These are phyloP conservation scores for Sinocyclocheilus maitianheensis DNA, from an alignment of 2,113 vertebrate species.

Conservation along the genomic window DNA sequence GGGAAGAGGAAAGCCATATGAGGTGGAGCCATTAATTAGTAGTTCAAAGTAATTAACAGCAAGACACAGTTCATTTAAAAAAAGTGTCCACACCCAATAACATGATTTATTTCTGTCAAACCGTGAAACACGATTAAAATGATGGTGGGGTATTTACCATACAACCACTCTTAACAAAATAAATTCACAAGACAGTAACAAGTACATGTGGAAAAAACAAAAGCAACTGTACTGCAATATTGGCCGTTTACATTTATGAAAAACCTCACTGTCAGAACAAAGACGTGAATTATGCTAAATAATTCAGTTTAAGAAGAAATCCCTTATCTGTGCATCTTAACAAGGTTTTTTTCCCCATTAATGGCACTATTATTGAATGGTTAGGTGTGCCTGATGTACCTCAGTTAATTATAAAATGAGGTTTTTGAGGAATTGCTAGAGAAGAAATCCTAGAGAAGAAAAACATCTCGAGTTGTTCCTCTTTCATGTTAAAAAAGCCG, in stretches of 20 bases:
- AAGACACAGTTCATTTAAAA: conserved; percentile 11
- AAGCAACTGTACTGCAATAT: neutral
- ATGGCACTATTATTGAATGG: neutral
- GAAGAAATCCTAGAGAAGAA: neutral
- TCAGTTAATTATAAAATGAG: neutral
- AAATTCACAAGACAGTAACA: conserved; percentile 25
- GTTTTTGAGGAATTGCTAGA: neutral
- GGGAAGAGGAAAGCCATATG: neutral
- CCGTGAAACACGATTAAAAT: conserved; percentile 39
- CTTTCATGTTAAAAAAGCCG: neutral
- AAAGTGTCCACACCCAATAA: neutral
- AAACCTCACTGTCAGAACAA: neutral
- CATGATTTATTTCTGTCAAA: conserved; percentile 44
- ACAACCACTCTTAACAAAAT: conserved; percentile 16
- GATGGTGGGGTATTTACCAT: conserved; percentile 24
- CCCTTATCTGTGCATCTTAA: neutral
- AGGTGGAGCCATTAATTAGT: conserved; percentile 9
- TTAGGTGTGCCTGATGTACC: neutral
- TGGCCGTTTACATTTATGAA: neutral
- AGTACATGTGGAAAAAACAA: neutral
- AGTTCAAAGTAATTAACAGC: conserved; percentile 44
- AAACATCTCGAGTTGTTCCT: neutral
- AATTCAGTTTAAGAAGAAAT: neutral
- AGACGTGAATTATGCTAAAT: neutral
- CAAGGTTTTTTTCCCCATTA: conserved; percentile 1